These are phyloP conservation scores for Mactra quadrangularis DNA, from an alignment of 1,140 invertebrate species.

Conservation along the genomic window DNA sequence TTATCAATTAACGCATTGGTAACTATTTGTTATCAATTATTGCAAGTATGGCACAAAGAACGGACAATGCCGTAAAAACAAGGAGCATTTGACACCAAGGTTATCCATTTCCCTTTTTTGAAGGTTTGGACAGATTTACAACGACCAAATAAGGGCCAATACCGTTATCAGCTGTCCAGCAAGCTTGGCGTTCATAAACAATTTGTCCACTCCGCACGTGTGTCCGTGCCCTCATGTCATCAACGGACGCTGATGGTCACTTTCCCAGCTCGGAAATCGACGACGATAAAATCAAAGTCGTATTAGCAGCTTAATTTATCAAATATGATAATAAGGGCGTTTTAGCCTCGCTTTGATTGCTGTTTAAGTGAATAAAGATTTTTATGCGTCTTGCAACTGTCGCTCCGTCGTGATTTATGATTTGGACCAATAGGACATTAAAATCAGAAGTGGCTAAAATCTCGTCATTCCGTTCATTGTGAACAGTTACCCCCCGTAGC, in stretches of 20 bases:
- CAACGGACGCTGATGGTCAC: background rate
- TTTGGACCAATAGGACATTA: too few species aligned
- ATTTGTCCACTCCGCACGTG: background rate
- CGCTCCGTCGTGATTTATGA: background rate
- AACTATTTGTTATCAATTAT: too few species aligned
- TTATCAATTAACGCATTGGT: too few species aligned
- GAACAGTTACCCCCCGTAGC: too few species aligned
- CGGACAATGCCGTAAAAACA: too few species aligned
- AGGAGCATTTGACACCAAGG: too few species aligned
- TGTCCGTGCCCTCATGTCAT: background rate
- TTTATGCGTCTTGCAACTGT: conserved; percentile 22
- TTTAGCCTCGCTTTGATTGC: background rate
- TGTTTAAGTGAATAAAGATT: conserved; percentile 10
- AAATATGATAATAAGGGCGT: conserved; percentile 15
- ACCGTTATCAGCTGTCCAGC: background rate
- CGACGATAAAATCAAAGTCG: conserved; percentile 20
- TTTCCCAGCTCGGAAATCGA: background rate
- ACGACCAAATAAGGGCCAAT: too few species aligned
- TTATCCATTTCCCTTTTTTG: too few species aligned
- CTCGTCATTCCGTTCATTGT: too few species aligned
- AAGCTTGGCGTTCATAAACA: background rate
- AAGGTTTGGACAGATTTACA: too few species aligned
- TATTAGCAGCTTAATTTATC: conserved; percentile 27
- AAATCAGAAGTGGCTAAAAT: too few species aligned
- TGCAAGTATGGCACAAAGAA: too few species aligned